Conservation (phyloP, 2,113 vertebrate species). For the Aythya baeri region DNA sequence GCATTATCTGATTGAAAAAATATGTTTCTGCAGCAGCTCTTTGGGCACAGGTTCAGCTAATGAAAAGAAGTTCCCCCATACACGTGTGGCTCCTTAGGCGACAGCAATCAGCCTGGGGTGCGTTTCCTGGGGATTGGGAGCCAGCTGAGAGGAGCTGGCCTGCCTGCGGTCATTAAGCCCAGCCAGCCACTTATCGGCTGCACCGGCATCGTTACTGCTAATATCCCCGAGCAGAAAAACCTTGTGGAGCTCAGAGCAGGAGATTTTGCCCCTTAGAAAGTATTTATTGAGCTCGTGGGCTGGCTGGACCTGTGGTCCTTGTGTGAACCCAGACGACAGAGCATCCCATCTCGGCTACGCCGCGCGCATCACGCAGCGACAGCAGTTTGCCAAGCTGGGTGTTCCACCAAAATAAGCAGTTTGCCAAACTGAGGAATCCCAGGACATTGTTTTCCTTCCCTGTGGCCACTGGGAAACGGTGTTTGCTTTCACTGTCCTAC, state of each 20-base stretch:
- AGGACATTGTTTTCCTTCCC: background rate
- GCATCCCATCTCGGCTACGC: background rate
- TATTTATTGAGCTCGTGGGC: background rate
- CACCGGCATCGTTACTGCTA: background rate
- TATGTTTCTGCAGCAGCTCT: slow-evolving; percentile 8
- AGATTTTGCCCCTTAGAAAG: background rate
- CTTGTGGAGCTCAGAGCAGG: background rate
- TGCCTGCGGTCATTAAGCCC: slow-evolving; percentile 38
- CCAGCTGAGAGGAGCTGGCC: slow-evolving; percentile 52
- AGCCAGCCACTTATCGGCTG: slow-evolving; percentile 31
- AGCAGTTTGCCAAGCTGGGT: background rate
- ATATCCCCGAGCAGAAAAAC: background rate
- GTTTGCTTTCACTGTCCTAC: background rate
- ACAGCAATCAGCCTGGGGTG: slow-evolving; percentile 38
- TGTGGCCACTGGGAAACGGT: background rate
- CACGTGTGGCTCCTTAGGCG: slow-evolving; percentile 51
- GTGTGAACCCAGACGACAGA: background rate
- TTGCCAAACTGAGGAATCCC: background rate
- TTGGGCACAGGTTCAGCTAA: slow-evolving; percentile 27
- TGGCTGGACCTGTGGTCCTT: background rate
- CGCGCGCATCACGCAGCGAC: fast-evolving
- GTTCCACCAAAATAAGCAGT: background rate
- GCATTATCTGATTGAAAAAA: slow-evolving; percentile 62
- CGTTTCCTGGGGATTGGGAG: slow-evolving; percentile 67
- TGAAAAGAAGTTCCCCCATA: slow-evolving; percentile 42